A percentile compares a stretch with the other conserved stretches of the same genome.
Evolutionary conservation across 2,113 vertebrate genomes (phyloP).

Genomic region (Notothenia rossii): DNA sequence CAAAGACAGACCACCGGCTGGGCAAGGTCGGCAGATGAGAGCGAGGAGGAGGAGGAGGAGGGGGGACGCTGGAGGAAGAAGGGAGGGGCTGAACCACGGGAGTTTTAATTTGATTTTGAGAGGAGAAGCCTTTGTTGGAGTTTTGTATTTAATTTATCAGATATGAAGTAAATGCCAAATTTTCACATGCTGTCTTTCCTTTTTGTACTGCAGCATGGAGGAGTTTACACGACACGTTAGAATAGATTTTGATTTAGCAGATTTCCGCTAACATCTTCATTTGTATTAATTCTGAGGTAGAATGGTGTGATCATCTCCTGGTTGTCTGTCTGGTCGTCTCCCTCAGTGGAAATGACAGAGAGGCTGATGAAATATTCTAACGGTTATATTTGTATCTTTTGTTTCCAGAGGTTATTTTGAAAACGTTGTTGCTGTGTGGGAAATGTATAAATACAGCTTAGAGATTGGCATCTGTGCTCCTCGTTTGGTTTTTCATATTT

Average conservation of each 20-base stretch:
- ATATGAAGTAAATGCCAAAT: background rate
- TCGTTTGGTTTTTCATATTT: background rate
- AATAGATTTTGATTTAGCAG: background rate
- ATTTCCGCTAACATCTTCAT: background rate
- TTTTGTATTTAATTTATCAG: slow-evolving; percentile 18
- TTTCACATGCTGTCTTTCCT: background rate
- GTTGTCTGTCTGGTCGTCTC: too few relatives aligned
- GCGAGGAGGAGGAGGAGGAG: background rate
- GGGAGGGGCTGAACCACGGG: slow-evolving; percentile 18
- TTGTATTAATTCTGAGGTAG: slow-evolving; percentile 6
- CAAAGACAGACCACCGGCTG: slow-evolving; percentile 97
- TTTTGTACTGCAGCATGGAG: slow-evolving; percentile 20
- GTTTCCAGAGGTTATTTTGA: slow-evolving; percentile 26
- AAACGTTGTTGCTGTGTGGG: slow-evolving; percentile 20
- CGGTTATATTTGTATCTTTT: slow-evolving; percentile 23
- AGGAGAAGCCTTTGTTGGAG: slow-evolving; percentile 4
- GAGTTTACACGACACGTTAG: background rate
- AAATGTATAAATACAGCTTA: slow-evolving; percentile 39
- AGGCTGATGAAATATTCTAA: slow-evolving; percentile 11
- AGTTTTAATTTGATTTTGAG: slow-evolving; percentile 48
- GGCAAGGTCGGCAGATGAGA: slow-evolving; percentile 98
- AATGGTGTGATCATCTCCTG: background rate
- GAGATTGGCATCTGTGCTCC: slow-evolving; percentile 36
- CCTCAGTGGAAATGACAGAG: background rate
- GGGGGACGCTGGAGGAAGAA: background rate